Evolutionary conservation across 2,797 vertebrate genomes (phyloP).

Genomic region (Oryzias dopingdopingensis): DNA sequence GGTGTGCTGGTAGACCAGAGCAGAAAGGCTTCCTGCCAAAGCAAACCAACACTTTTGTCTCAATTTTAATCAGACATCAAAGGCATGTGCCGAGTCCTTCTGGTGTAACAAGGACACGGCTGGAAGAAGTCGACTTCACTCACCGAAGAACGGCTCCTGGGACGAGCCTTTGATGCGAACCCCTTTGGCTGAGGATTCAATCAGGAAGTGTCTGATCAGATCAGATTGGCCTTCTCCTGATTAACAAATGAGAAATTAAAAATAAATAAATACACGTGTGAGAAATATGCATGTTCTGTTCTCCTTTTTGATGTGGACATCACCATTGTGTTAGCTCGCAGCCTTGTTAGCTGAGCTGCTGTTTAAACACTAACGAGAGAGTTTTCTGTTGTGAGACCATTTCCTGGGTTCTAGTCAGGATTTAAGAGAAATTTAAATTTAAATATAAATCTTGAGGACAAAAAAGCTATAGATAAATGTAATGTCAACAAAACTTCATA

Average conservation of each 20-base stretch:
- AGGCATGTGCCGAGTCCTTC: no score
- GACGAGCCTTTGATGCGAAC: conserved; percentile 86
- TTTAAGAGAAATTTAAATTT: no score
- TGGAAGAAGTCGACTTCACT: conserved; percentile 33
- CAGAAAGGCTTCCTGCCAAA: conserved; percentile 87
- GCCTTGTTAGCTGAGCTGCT: no score
- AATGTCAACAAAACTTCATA: no score
- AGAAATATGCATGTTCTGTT: background rate
- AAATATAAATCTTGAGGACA: no score
- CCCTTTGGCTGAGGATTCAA: conserved; percentile 89
- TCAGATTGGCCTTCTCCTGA: conserved; percentile 64
- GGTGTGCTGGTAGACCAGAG: conserved; percentile 89
- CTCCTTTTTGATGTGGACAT: background rate
- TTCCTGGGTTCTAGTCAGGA: no score
- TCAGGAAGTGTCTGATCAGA: conserved; percentile 85
- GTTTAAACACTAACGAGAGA: no score
- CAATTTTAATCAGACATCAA: background rate
- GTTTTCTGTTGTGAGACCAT: no score
- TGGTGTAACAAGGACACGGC: no score
- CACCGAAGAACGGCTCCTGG: conserved; percentile 90
- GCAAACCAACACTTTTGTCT: background rate
- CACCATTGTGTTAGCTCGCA: no score
- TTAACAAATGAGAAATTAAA: conserved; percentile 12
- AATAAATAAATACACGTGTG: background rate
- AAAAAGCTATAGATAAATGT: no score